phyloP scores from a whole-genome alignment of 2,888 invertebrate species.

The Cephus pygmeus region DNA sequence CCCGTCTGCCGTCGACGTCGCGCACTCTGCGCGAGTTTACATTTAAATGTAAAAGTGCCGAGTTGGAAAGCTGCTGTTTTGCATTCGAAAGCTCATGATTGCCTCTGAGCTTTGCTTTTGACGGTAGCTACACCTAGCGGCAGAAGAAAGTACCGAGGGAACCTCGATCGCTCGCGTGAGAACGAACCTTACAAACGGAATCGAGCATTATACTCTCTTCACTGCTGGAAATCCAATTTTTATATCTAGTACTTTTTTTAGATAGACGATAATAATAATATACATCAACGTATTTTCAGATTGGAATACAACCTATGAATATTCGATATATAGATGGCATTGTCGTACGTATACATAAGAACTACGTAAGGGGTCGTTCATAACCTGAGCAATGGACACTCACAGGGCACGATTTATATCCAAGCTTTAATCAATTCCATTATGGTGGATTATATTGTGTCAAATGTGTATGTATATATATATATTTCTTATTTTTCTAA shows the following conservation, averaged over 20 bases:
- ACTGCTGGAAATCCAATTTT: not conserved
- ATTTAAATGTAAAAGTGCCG: conserved; percentile 66
- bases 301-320: not conserved
- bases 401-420: conserved; percentile 45
- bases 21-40: conserved; percentile 64
- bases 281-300: not conserved
- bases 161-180: not conserved
- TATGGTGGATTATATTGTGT: conserved; percentile 15
- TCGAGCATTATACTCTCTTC: not conserved
- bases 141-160: not conserved
- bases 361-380: not conserved
- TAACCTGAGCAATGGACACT: not conserved
- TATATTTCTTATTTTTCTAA: conserved; percentile 46
- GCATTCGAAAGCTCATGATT: conserved; percentile 67
- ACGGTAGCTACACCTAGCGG: conserved; percentile 32
- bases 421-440: conserved; percentile 53
- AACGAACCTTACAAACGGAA: not conserved
- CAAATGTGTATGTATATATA: not conserved
- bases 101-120: conserved; percentile 67
- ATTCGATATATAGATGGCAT: not conserved
- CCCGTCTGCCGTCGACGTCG: conserved; percentile 31
- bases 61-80: conserved; percentile 62
- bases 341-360: not conserved
- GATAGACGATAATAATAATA: not conserved
- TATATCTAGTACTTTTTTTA: not conserved